Base-by-base conservation (phyloP, 2,888 invertebrate species). In the Drepana falcataria region DNA sequence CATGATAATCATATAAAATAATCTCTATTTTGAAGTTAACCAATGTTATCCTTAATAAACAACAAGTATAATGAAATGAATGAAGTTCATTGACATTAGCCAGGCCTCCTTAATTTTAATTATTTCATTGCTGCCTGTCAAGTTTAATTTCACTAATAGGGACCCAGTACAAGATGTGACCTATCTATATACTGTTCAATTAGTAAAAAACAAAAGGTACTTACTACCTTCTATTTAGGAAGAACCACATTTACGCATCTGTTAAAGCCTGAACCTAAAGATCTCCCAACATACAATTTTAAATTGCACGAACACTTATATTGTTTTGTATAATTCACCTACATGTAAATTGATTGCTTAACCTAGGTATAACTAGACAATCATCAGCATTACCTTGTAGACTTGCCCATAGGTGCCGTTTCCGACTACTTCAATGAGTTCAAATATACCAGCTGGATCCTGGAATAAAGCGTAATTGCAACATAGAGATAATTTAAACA, bases 321-420 rank as follows among this genome's bases (percentile, higher is more conserved):
- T 3, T 44, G 9, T 44, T 3, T 44, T 44, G 44, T 44, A 7
- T 3, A 9, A 44, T 44, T 7, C 44, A 44, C 9, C 44, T 44
- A 9, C 40, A 37, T 51, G 34, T 34, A 34, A 34, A 6, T 44
- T 44, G 7, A 4, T 34, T 51, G 4, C 33, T 34, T 9, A 33
- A 34, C 34, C 5, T 40, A 40, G 7, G 9, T 49, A 40, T 21
- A 51, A 55, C 33, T 73, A 87, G 91, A 90, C 37, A 47, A 48
- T 47, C 2, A 35, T 48, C 57, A 59, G 58, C 59, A 78, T 78
- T 86, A 98, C 98, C 96, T 99, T 99, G 91, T 99, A 99, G 58
- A 99, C 99, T 93, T 99, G 99, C 70, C 99, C 99, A 92, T 99
- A 99, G 55, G 99, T 99, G 81, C 99, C 99, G 96, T 99, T 99